These are phyloP conservation scores for Eumerus sabulonum DNA, from an alignment of 2,888 invertebrate species.

Conservation along the genomic window DNA sequence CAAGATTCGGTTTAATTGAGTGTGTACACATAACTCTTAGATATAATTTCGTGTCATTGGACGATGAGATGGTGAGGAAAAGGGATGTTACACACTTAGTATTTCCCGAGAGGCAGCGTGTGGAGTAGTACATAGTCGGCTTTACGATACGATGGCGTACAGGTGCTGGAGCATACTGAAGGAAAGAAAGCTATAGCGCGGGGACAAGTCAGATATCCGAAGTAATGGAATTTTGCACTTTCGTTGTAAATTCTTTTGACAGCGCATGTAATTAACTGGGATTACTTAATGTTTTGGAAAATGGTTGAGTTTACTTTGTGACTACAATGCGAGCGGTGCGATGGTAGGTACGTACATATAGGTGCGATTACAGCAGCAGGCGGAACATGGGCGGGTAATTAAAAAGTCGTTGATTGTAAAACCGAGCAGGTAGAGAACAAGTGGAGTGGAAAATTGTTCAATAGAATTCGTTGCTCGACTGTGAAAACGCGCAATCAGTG, in stretches of 20 bases:
- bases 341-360: too few relatives aligned
- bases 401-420: conserved; percentile 44
- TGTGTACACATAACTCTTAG: conserved; percentile 66
- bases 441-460: conserved; percentile 16
- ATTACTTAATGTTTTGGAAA: conserved; percentile 65
- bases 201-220: neutral
- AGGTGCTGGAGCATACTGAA: conserved; percentile 26
- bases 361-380: neutral
- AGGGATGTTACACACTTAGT: too few relatives aligned
- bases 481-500: conserved; percentile 48
- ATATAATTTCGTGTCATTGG: conserved; percentile 40
- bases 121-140: too few relatives aligned
- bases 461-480: conserved; percentile 32
- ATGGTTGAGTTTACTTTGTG: conserved; percentile 53
- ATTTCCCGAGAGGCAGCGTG: neutral
- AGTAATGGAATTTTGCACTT: conserved; percentile 49
- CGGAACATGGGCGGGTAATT: conserved; percentile 56
- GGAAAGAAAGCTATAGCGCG: neutral
- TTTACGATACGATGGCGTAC: conserved; percentile 15
- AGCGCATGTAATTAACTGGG: conserved; percentile 60
- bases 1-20: conserved; percentile 68
- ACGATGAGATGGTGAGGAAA: too few relatives aligned
- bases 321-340: conserved; percentile 22
- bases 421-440: neutral
- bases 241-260: conserved; percentile 63